These are phyloP conservation scores for Lissonota sp. DNA, from an alignment of 2,888 invertebrate genomes.

Conservation along the genomic window DNA sequence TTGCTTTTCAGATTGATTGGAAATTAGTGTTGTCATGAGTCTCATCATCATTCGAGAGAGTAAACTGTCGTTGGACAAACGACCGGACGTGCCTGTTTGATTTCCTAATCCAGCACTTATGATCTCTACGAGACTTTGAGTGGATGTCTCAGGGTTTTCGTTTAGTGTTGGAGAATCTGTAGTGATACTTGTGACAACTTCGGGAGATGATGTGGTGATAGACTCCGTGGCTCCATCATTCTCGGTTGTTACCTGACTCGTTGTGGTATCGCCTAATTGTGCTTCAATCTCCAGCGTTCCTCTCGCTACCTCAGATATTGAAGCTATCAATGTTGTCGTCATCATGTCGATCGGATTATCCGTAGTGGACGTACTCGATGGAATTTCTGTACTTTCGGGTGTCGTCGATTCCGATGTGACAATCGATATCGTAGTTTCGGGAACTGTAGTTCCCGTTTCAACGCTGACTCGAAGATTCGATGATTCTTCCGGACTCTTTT, in stretches of 20 bases:
- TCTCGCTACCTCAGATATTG: conserved; percentile 46
- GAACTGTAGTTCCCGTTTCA: conserved; percentile 45
- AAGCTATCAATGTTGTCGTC: conserved; percentile 15
- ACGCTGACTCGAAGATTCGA: conserved; percentile 27
- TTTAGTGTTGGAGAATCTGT: conserved; percentile 32
- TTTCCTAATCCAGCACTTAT: conserved; percentile 51
- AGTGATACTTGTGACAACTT: conserved; percentile 52
- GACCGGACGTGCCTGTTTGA: conserved; percentile 38
- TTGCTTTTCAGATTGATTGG: conserved; percentile 29
- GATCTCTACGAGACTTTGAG: conserved; percentile 35
- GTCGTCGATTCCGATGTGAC: neutral
- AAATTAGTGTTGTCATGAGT: conserved; percentile 60
- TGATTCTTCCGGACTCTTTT: neutral
- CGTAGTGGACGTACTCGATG: conserved; percentile 17
- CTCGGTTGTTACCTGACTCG: conserved; percentile 56
- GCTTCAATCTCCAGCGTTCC: conserved; percentile 58
- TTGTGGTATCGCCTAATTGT: conserved; percentile 59
- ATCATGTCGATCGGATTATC: conserved; percentile 11
- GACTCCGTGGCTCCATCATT: conserved; percentile 50
- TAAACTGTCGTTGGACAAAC: conserved; percentile 49
- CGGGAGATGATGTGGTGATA: conserved; percentile 52
- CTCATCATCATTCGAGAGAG: conserved; percentile 65
- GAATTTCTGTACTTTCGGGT: conserved; percentile 12
- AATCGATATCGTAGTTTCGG: conserved; percentile 20
- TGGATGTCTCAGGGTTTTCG: conserved; percentile 48